A percentile compares a stretch with the other conserved stretches of the same genome.
Evolutionary conservation across 2,888 invertebrate species (phyloP).

Genomic region (Melanargia galathea): DNA sequence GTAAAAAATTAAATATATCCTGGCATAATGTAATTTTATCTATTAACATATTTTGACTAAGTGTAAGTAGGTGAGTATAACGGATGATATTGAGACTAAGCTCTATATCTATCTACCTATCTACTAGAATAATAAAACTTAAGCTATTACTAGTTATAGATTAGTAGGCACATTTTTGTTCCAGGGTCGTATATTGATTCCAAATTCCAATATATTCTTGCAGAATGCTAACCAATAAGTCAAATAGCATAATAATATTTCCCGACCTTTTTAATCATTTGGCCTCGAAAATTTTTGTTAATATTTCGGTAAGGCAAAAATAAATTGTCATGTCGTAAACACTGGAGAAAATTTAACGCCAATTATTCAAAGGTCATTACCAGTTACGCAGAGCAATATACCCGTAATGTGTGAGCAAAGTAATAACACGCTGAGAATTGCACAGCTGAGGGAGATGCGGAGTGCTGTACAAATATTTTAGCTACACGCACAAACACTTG

Average conservation of each 20-base stretch:
- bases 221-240: background rate
- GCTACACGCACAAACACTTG: constrained; percentile 53
- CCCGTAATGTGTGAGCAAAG: background rate
- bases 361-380: constrained; percentile 25
- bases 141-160: background rate
- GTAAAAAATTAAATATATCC: background rate
- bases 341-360: constrained; percentile 17
- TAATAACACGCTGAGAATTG: constrained; percentile 39
- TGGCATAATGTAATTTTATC: background rate
- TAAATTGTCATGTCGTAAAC: constrained; percentile 17
- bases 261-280: constrained; percentile 6
- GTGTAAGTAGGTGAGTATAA: background rate
- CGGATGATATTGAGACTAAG: background rate
- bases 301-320: constrained; percentile 12
- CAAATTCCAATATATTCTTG: background rate
- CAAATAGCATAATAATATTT: background rate
- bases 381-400: constrained; percentile 3
- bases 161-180: too few relatives aligned
- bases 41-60: too few relatives aligned
- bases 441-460: constrained; percentile 48
- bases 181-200: background rate
- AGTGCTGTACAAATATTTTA: constrained; percentile 67
- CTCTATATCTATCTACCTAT: too few relatives aligned
- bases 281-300: constrained; percentile 22
- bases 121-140: background rate